A percentile compares a stretch with the other conserved stretches of the same genome.
phyloP scores from a whole-genome alignment of 2,113 vertebrate species.

The Corythornis madagascariensis region DNA sequence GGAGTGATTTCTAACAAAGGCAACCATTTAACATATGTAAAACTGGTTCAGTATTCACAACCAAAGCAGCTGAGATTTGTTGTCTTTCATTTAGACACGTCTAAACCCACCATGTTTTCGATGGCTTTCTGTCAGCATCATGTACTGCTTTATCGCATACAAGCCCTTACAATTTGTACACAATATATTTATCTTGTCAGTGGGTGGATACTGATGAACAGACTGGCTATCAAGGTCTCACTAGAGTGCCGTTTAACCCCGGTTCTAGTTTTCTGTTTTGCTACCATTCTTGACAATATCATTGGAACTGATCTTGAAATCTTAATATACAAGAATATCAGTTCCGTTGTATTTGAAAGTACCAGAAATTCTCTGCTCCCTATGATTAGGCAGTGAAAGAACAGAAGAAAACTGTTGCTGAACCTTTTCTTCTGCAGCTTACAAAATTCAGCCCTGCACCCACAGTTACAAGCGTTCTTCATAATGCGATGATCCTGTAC shows the following conservation, averaged over 20 bases:
- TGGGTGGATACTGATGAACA: background rate
- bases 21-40: background rate
- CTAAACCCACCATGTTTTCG: background rate
- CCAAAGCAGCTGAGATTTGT: background rate
- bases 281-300: background rate
- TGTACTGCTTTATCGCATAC: background rate
- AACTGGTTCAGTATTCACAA: background rate
- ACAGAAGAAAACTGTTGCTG: background rate
- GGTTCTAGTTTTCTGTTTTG: background rate
- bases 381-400: background rate
- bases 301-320: background rate
- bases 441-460: background rate
- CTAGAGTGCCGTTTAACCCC: background rate
- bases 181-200: background rate
- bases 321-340: background rate
- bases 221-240: background rate
- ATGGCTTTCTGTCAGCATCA: background rate
- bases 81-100: background rate
- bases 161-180: background rate
- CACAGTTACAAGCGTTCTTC: background rate
- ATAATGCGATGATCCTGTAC: background rate
- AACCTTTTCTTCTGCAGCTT: background rate
- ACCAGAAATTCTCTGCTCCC: background rate
- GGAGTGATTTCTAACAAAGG: conserved; percentile 42
- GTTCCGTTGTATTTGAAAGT: background rate